These are phyloP conservation scores for Lemur catta DNA, from an alignment of 2,797 vertebrate genomes.

Conservation along the genomic window DNA sequence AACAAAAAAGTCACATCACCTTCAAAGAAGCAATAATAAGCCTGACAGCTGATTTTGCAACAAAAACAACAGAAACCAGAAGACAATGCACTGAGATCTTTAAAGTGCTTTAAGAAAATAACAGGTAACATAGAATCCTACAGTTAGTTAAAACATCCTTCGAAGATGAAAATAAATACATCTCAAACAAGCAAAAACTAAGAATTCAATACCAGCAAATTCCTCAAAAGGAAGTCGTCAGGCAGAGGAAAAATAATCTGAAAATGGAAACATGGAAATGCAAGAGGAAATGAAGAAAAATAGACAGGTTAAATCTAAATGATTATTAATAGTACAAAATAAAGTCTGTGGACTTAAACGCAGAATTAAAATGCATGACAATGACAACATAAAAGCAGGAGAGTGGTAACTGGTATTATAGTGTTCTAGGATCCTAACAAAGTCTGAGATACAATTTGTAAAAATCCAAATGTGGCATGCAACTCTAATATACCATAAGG, in stretches of 20 bases:
- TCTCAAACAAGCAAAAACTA: neutral
- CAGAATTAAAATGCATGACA: neutral
- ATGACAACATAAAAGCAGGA: neutral
- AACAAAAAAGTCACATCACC: neutral
- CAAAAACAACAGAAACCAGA: neutral
- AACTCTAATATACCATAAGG: neutral
- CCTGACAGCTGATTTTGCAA: neutral
- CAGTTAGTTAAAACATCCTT: neutral
- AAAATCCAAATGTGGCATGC: neutral
- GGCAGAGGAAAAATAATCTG: neutral
- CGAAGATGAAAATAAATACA: neutral
- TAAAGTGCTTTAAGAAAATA: neutral
- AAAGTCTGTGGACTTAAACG: neutral
- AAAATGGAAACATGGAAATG: neutral
- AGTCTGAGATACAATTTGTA: neutral
- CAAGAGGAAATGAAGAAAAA: neutral
- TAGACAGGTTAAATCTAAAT: neutral
- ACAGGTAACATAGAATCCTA: neutral
- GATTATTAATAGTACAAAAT: neutral
- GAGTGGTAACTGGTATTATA: neutral
- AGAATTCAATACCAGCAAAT: neutral
- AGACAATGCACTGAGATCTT: neutral
- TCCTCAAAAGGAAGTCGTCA: neutral
- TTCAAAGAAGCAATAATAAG: neutral
- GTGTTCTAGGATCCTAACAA: neutral